These are phyloP conservation scores for Eumerus sabulonum DNA, from an alignment of 2,888 invertebrate genomes.

Conservation along the genomic window DNA sequence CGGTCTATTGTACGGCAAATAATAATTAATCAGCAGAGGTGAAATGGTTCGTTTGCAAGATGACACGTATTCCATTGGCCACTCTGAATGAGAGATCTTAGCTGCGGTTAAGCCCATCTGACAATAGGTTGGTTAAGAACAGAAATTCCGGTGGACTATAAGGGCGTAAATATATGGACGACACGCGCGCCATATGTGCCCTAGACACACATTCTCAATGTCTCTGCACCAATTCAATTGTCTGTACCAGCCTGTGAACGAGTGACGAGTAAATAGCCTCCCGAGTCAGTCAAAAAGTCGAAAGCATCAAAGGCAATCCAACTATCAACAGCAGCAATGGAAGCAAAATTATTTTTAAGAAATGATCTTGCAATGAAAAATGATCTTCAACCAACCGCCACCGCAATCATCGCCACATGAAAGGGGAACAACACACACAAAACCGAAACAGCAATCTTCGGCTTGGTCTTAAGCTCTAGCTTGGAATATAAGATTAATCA, in stretches of 20 bases:
- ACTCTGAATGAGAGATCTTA: slow-evolving; percentile 36
- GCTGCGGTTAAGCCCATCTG: slow-evolving; percentile 40
- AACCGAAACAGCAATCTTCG: slow-evolving; percentile 33
- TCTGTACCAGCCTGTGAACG: too few relatives aligned
- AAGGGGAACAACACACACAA: slow-evolving; percentile 34
- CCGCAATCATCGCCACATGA: slow-evolving; percentile 19
- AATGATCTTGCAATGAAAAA: slow-evolving; percentile 63
- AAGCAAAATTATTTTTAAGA: slow-evolving; percentile 10
- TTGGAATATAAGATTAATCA: slow-evolving; percentile 59
- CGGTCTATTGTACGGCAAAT: slow-evolving; percentile 9
- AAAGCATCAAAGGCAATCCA: slow-evolving; percentile 20
- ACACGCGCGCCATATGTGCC: slow-evolving; percentile 40
- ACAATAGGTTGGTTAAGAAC: slow-evolving; percentile 22
- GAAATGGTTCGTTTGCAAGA: slow-evolving; percentile 13
- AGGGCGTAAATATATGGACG: not conserved
- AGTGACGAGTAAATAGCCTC: slow-evolving; percentile 22
- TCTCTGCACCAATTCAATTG: slow-evolving; percentile 41
- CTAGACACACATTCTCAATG: slow-evolving; percentile 2
- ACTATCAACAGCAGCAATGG: slow-evolving; percentile 21
- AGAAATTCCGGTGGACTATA: slow-evolving; percentile 37
- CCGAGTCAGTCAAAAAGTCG: slow-evolving; percentile 15
- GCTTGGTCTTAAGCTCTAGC: slow-evolving; percentile 44
- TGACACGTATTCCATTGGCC: slow-evolving; percentile 43
- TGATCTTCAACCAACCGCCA: slow-evolving; percentile 42
- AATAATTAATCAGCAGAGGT: slow-evolving; percentile 41